These are phyloP conservation scores for Sebastiscus tertius DNA, from an alignment of 2,797 vertebrate species.

Conservation along the genomic window DNA sequence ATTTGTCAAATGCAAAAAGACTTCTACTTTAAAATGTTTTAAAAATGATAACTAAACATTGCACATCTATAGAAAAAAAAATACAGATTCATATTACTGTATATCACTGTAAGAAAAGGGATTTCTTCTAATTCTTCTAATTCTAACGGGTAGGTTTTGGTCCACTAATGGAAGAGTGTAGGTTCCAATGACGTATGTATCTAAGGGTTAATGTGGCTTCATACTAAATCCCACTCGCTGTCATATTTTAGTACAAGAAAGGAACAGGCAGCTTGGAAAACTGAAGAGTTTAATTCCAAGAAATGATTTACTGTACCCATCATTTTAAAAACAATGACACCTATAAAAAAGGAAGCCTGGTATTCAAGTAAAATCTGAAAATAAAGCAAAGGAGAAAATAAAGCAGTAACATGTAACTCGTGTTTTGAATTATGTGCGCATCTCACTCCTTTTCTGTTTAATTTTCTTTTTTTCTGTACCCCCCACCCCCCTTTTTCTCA, in stretches of 20 bases:
- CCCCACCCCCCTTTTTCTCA: constrained; percentile 22
- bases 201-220: neutral
- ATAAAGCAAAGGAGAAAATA: constrained; percentile 1
- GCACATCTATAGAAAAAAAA: neutral
- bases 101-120: neutral
- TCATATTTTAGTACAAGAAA: neutral
- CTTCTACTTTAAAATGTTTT: neutral
- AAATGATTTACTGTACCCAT: neutral
- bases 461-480: constrained; percentile 15
- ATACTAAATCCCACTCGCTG: neutral
- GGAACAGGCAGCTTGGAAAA: neutral
- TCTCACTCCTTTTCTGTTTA: constrained; percentile 17
- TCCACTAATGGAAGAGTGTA: neutral
- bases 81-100: neutral
- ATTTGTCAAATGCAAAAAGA: neutral
- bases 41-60: neutral
- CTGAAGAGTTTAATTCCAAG: neutral
- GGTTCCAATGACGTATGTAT: neutral
- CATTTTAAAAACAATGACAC: neutral
- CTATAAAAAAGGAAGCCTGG: neutral
- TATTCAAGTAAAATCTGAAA: neutral
- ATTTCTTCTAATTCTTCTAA: neutral
- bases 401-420: neutral
- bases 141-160: neutral
- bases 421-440: constrained; percentile 1